phyloP scores from a whole-genome alignment of 1,140 invertebrate genomes.

The Matsumurasca onukii region DNA sequence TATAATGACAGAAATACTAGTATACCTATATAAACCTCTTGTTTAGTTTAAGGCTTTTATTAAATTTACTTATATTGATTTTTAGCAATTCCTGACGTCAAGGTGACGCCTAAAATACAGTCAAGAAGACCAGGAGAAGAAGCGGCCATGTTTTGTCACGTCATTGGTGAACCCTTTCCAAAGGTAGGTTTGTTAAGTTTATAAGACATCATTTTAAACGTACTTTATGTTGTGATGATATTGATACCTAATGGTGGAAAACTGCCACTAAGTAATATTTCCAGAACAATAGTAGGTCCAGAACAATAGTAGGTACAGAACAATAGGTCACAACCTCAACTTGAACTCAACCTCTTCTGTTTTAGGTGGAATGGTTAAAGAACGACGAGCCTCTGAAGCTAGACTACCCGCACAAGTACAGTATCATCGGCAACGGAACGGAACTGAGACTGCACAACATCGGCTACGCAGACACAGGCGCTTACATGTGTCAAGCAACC shows the following conservation, averaged over 20 bases:
- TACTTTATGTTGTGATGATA: no score
- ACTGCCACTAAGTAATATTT: no score
- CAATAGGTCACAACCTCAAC: no score
- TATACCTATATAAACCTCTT: no score
- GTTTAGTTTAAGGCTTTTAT: no score
- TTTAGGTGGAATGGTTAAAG: conserved; percentile 71
- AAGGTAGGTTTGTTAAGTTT: conserved; percentile 47
- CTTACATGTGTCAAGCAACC: conserved; percentile 75
- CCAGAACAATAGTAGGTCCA: no score
- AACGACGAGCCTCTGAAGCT: conserved; percentile 66
- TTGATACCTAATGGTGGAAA: no score
- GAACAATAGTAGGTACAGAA: no score
- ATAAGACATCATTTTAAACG: no score
- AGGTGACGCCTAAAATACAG: conserved; percentile 66
- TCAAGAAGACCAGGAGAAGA: conserved; percentile 65
- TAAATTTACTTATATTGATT: conserved; percentile 38
- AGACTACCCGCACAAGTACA: conserved; percentile 58
- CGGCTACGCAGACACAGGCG: conserved; percentile 70
- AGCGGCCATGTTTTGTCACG: conserved; percentile 67
- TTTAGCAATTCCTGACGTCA: conserved; percentile 66
- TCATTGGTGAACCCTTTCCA: conserved; percentile 68
- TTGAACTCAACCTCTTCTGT: no score
- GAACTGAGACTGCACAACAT: conserved; percentile 65
- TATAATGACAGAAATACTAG: no score
- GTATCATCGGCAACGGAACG: conserved; percentile 69